Base-by-base conservation (phyloP, 2,888 invertebrate genomes). In the Plemyria rubiginata region DNA sequence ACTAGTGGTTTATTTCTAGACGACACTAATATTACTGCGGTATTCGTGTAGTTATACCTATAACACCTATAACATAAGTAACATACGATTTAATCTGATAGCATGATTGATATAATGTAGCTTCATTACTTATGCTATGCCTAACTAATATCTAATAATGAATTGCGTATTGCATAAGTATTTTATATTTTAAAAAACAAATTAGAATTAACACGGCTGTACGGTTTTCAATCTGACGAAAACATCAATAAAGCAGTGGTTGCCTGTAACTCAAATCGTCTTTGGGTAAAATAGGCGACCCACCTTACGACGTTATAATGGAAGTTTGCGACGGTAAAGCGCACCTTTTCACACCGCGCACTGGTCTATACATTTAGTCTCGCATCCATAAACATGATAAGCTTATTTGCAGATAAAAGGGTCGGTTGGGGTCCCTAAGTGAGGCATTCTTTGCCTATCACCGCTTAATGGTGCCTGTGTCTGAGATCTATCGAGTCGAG, bases 391-490 rank as follows among this genome's bases (percentile, higher is more conserved):
- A 86, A 89, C 88, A 87, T 87, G 87, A 90, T 89, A 89, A 88
- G 87, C 89, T 87, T 90, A 65, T 90, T 89, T 84, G 77, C 85
- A 85, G 87, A 90, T 89, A 89, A 89, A 90, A 90, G 89, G 90
- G 88, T 89, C 86, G 84, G 68, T 73, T 73, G 78, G 78, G 85
- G 79, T 78, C 81, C 84, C 80, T 87, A 87, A 90, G 88, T 87
- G 87, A 86, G 83, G 86, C 82, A 88, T 90, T 90, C 87, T 90
- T 90, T 86, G 77, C 86, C 85, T 86, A 88, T 88, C 87, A 83
- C 78, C 83, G 75, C 86, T 87, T 90, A 91, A 90, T 89, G 87
- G 86, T 73, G 75, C 80, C 82, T 84, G 82, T 85, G 87, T 85
- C 84, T 85, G 84, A 85, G 83, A 88, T 85, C 86, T 84, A 84